Conservation (phyloP, 2,797 vertebrate genomes). For the Artibeus jamaicensis region DNA sequence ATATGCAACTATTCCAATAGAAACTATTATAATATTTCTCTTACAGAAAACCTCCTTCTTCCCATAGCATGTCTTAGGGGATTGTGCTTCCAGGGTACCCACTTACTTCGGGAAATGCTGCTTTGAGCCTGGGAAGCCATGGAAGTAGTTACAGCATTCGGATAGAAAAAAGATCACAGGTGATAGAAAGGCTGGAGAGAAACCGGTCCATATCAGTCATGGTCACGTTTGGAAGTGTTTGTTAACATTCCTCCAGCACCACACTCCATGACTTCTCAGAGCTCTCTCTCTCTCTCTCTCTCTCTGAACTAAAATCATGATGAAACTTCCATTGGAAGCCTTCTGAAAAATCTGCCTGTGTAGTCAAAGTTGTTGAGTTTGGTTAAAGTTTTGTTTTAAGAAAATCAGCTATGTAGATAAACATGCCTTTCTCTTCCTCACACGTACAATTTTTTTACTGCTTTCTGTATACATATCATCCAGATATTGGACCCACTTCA, state of each 20-base stretch:
- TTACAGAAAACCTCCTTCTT: not conserved
- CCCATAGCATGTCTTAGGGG: not conserved
- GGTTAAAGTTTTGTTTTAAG: not conserved
- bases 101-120: not conserved
- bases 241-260: not conserved
- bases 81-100: not conserved
- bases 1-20: not conserved
- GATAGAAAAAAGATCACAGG: not conserved
- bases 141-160: not conserved
- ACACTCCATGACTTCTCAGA: not conserved
- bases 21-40: not conserved
- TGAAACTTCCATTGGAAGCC: not conserved
- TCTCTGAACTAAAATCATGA: not conserved
- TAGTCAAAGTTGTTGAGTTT: not conserved
- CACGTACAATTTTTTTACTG: not conserved
- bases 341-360: not conserved
- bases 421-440: not conserved
- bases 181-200: not conserved
- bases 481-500: not conserved
- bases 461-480: not conserved
- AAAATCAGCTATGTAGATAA: slow-evolving; percentile 4
- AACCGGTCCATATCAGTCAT: too few relatives aligned
- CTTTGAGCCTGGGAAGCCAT: not conserved
- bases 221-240: not conserved
- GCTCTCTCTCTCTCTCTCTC: not conserved